A percentile compares a stretch with the other conserved stretches of the same genome.
Conservation (phyloP, 2,113 vertebrate genomes). For the Acrocephalus kingi region DNA sequence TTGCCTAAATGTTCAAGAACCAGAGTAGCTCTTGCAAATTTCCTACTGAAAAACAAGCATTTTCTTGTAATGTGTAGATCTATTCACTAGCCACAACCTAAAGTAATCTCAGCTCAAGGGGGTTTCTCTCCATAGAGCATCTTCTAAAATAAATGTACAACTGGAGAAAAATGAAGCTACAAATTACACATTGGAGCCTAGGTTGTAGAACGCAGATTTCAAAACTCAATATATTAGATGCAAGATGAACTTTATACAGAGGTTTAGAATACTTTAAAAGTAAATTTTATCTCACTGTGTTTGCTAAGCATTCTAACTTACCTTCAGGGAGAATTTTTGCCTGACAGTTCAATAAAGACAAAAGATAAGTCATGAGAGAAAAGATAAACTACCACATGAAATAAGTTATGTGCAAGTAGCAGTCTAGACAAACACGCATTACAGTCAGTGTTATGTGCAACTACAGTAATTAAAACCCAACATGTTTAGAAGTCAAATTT, state of each 20-base stretch:
- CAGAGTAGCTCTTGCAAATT: background rate
- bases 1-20: background rate
- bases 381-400: background rate
- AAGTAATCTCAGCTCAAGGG: background rate
- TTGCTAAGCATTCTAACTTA: background rate
- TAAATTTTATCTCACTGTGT: background rate
- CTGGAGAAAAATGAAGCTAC: background rate
- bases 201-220: background rate
- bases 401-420: background rate
- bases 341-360: background rate
- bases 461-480: background rate
- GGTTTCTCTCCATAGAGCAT: background rate
- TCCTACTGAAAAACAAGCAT: background rate
- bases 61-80: background rate
- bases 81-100: background rate
- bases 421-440: background rate
- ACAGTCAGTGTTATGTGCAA: background rate
- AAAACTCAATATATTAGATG: background rate
- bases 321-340: background rate
- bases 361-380: background rate
- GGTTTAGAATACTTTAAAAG: background rate
- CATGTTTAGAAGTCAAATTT: background rate
- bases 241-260: background rate
- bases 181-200: background rate
- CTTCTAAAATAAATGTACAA: background rate